Conservation (phyloP, 2,797 vertebrate genomes). For the Sciurus vulgaris region DNA sequence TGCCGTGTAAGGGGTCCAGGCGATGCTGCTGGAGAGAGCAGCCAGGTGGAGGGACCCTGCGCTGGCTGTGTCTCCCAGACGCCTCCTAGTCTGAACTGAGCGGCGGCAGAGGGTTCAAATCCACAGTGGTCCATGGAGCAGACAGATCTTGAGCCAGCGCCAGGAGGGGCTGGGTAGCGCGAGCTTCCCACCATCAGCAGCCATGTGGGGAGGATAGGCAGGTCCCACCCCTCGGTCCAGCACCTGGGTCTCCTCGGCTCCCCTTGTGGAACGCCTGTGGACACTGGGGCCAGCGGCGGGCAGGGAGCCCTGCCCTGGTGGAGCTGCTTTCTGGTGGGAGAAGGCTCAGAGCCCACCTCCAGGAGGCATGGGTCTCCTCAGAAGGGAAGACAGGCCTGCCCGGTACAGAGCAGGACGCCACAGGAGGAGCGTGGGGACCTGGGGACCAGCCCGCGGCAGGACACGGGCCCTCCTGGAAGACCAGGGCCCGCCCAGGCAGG, state of each 20-base stretch:
- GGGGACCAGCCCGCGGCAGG: neutral
- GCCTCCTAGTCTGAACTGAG: neutral
- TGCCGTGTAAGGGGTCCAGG: neutral
- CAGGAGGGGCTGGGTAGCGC: neutral
- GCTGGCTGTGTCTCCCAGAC: neutral
- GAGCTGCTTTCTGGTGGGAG: neutral
- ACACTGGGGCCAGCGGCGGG: neutral
- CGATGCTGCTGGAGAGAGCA: neutral
- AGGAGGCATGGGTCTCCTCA: neutral
- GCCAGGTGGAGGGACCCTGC: neutral
- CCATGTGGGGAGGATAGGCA: neutral
- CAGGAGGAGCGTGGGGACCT: neutral
- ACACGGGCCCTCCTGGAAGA: neutral
- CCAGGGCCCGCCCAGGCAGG: neutral
- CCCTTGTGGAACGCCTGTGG: neutral
- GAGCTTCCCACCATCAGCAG: neutral
- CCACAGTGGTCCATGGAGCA: neutral
- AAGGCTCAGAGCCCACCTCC: neutral
- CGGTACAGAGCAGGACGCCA: neutral
- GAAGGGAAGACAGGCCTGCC: neutral
- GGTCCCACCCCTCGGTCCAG: neutral
- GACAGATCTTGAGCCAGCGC: neutral
- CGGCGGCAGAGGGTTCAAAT: neutral
- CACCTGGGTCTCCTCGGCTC: too few relatives aligned
- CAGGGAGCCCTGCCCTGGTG: rapidly evolving